Percentiles rank a stretch among this genome's conserved stretches.
phyloP scores from a whole-genome alignment of 2,113 vertebrate genomes.

The Chiloscyllium plagiosum region DNA sequence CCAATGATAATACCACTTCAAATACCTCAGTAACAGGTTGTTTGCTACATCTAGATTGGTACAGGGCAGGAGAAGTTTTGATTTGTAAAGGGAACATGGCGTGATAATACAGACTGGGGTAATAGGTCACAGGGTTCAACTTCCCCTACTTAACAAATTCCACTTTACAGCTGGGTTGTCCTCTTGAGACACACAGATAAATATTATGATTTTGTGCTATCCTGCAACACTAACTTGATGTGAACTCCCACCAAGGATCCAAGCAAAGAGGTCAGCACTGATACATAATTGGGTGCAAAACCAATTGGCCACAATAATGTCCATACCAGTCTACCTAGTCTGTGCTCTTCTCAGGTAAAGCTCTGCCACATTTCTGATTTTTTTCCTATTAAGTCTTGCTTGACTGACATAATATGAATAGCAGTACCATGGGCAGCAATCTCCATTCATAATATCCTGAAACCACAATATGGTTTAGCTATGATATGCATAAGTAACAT shows the following conservation, averaged over 20 bases:
- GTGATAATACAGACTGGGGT: background rate
- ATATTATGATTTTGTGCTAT: background rate
- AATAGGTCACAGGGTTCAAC: background rate
- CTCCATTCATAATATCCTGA: slow-evolving; percentile 12
- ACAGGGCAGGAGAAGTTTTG: background rate
- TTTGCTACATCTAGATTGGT: background rate
- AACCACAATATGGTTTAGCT: background rate
- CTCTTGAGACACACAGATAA: background rate
- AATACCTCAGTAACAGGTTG: background rate
- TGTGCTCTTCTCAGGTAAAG: background rate
- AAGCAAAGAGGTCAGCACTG: background rate
- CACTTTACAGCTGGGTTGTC: background rate
- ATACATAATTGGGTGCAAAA: background rate
- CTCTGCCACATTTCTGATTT: background rate
- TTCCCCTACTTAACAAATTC: background rate
- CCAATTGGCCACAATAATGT: background rate
- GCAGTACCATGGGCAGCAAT: background rate
- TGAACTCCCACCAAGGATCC: background rate
- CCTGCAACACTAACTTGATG: too few relatives aligned
- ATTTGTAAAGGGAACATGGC: background rate
- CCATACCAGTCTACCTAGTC: background rate
- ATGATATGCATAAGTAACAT: background rate
- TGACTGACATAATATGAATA: background rate
- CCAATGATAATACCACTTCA: too few relatives aligned
- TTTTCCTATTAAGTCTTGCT: background rate